phyloP scores from a whole-genome alignment of 2,888 invertebrate species.

The Sinodicranocentrus sp. region DNA sequence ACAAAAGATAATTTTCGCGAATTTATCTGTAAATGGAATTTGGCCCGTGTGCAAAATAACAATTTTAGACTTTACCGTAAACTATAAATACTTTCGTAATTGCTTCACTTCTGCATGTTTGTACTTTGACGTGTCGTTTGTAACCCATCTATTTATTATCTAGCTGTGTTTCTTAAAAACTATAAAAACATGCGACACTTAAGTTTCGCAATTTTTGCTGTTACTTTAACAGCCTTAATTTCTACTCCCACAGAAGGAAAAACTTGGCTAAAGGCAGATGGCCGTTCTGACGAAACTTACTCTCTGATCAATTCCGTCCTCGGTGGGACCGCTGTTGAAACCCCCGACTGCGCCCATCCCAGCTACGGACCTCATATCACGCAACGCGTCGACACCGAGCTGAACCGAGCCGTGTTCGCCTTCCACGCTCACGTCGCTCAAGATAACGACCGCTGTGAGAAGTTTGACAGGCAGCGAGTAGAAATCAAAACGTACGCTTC shows the following conservation, averaged over 20 bases:
- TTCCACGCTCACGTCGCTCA: conserved; percentile 69
- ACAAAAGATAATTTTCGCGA: no score
- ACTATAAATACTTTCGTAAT: no score
- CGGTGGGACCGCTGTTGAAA: conserved; percentile 70
- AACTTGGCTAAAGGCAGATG: conserved; percentile 68
- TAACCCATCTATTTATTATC: no score
- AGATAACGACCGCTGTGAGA: conserved; percentile 73
- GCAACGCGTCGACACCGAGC: conserved; percentile 48
- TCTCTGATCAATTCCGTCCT: conserved; percentile 62
- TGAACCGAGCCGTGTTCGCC: conserved; percentile 67
- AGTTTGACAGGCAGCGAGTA: conserved; percentile 71
- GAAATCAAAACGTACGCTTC: conserved; percentile 68
- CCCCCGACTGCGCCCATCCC: conserved; percentile 70
- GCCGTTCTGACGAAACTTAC: conserved; percentile 68
- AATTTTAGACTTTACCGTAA: no score
- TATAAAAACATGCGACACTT: no score
- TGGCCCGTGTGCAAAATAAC: no score
- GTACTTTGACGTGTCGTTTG: no score
- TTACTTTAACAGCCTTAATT: no score
- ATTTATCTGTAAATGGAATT: no score
- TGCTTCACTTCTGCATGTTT: no score
- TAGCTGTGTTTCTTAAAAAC: no score
- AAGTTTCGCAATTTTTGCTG: no score
- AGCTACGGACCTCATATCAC: conserved; percentile 68
- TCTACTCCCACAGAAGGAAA: conserved; percentile 26